Base-by-base conservation (phyloP, 2,113 vertebrate genomes). In the Arvicanthis niloticus region DNA sequence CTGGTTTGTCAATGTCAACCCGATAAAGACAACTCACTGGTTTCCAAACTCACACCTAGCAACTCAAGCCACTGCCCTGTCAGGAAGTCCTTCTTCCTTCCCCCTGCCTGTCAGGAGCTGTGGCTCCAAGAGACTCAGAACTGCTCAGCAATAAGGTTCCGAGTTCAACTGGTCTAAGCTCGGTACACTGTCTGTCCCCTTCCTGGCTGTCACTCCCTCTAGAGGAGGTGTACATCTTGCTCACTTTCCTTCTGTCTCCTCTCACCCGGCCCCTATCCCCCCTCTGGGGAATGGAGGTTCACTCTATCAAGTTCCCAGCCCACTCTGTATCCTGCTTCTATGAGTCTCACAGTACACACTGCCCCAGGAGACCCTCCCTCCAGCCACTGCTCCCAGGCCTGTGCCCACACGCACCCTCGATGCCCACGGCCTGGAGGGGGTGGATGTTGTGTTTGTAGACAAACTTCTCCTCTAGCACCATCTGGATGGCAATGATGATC, bases 381-480 rank as follows among this genome's bases (percentile, higher is more conserved):
- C 37, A 31, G 40, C 4, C 34, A 45, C 51, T 7, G 19, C 40
- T 10, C 53, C 94, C 48, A 21, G 80, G 81, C 13, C 42, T 7
- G 4, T 0, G 16, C 24, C 0, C 9, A 3, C 1, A 84, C 97
- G 4, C 95, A 99, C 99, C 99, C 98, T 99, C 99, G 0, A 99
- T 99, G 72, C 99, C 99, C 0, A 99, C 99, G 0, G 99, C 99
- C 65, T 97, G 98, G 22, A 99, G 98, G 0, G 99, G 99, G 97
- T 99, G 99, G 26, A 99, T 99, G 0, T 99, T 98, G 7, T 99
- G 99, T 91, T 99, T 99, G 98, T 99, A 99, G 97, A 99, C 98
- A 81, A 99, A 99, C 94, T 99, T 99, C 97, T 99, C 99, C 93
- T 99, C 99, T 56, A 99, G 98, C n/a, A 99, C 99, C 99, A 99